Percentiles rank a stretch among this genome's conserved stretches.
Evolutionary conservation across 2,797 vertebrate genomes (phyloP).

Genomic region (Loris lydekkerianus): DNA sequence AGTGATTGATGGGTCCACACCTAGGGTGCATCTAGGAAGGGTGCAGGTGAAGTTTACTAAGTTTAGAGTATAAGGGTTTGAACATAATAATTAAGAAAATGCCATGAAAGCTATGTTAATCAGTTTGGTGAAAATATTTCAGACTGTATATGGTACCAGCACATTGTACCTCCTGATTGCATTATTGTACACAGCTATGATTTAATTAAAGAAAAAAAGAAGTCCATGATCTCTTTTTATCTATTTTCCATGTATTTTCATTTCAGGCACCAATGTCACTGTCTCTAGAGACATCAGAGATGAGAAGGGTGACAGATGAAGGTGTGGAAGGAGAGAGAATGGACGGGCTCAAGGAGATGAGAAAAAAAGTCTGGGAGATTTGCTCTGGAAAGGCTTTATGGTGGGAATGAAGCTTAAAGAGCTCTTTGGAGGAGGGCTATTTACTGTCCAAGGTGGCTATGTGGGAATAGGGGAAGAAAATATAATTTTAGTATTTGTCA

Average conservation of each 20-base stretch:
- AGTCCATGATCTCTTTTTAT: slow-evolving; percentile 21
- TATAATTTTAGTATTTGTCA: slow-evolving; percentile 69
- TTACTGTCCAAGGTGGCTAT: slow-evolving; percentile 53
- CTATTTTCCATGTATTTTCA: neutral
- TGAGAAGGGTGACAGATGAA: slow-evolving; percentile 46
- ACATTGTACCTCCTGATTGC: no score
- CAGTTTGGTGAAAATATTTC: no score
- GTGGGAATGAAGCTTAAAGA: slow-evolving; percentile 39
- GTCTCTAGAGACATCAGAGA: slow-evolving; percentile 5
- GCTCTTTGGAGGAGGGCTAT: slow-evolving; percentile 23
- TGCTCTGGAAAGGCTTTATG: slow-evolving; percentile 43
- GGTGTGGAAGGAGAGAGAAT: slow-evolving; percentile 8
- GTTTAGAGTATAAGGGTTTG: no score
- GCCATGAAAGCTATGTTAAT: no score
- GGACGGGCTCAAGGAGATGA: slow-evolving; percentile 27
- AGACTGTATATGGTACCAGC: no score
- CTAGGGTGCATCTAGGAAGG: no score
- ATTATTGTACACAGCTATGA: no score
- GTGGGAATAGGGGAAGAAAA: slow-evolving; percentile 62
- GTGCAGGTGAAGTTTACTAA: no score
- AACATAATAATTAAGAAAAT: no score
- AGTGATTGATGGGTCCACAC: no score
- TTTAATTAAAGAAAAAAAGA: neutral
- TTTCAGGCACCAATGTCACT: slow-evolving; percentile 23
- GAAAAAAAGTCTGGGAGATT: slow-evolving; percentile 31